Percentiles rank a stretch among this genome's conserved stretches.
Evolutionary conservation across 2,113 vertebrate genomes (phyloP).

Genomic region (Xiphorhynchus elegans): DNA sequence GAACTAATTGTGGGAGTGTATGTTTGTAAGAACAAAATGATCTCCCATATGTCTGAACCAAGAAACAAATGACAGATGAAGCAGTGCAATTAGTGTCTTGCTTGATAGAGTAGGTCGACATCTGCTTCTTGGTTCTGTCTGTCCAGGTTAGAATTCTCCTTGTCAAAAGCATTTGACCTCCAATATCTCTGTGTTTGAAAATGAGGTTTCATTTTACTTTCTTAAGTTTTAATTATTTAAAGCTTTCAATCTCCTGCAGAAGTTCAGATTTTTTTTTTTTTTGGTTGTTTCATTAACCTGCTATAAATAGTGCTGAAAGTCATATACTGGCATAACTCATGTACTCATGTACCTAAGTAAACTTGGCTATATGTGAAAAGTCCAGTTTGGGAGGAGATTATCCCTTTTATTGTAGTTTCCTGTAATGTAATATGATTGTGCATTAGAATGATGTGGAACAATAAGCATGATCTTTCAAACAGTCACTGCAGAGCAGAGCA

Average conservation of each 20-base stretch:
- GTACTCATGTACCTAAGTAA: neutral
- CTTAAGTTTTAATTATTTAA: neutral
- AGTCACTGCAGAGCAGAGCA: neutral
- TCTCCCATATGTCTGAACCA: neutral
- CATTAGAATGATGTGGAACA: neutral
- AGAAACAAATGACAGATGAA: neutral
- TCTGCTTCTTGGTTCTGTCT: conserved; percentile 27
- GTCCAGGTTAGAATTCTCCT: conserved; percentile 28
- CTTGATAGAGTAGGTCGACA: neutral
- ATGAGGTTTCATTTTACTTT: neutral
- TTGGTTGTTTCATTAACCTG: neutral
- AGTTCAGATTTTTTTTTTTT: neutral
- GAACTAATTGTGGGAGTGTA: neutral
- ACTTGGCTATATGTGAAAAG: neutral
- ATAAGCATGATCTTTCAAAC: neutral
- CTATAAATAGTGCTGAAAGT: neutral
- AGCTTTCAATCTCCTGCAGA: neutral
- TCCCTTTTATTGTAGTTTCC: conserved; percentile 51
- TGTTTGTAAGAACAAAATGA: neutral
- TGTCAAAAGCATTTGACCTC: neutral
- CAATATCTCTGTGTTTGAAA: conserved; percentile 29
- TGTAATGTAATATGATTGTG: conserved; percentile 9
- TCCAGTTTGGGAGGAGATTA: neutral
- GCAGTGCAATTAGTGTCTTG: neutral
- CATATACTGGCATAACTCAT: neutral